phyloP scores from a whole-genome alignment of 2,113 vertebrate species.

The Meriones unguiculatus region DNA sequence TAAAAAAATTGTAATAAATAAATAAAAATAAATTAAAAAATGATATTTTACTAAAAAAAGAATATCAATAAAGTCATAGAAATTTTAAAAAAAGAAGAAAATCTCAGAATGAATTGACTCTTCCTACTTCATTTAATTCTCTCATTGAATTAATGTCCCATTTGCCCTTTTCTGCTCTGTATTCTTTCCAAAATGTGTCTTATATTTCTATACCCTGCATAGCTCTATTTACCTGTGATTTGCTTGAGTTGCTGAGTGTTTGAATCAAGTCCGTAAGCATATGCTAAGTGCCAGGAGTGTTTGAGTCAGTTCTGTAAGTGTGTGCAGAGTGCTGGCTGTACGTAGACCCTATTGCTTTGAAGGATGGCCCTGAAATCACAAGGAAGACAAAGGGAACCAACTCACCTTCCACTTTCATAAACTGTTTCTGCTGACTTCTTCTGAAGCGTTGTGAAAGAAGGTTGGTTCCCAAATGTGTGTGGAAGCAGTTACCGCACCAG shows the following conservation, averaged over 20 bases:
- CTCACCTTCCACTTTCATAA: constrained; percentile 49
- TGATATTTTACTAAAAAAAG: too few relatives aligned
- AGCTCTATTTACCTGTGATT: background rate
- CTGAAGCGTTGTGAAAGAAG: constrained; percentile 69
- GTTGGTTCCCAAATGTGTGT: constrained; percentile 69
- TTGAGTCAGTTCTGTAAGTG: background rate
- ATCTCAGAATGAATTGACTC: background rate
- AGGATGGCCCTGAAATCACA: background rate
- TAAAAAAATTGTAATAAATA: too few relatives aligned
- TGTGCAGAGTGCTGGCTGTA: background rate
- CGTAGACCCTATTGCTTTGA: background rate
- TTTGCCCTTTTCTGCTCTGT: background rate
- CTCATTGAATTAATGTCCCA: background rate
- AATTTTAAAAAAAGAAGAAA: background rate
- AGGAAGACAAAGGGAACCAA: constrained; percentile 23
- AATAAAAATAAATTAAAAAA: too few relatives aligned
- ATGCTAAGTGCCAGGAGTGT: background rate
- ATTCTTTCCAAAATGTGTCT: background rate
- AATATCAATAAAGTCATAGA: too few relatives aligned
- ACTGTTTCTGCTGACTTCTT: constrained; percentile 56
- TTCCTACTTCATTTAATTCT: background rate
- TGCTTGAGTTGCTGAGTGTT: background rate
- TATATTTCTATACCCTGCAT: background rate
- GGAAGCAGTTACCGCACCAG: constrained; percentile 70
- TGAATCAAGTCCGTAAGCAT: background rate